These are phyloP conservation scores for Drosophila simulans DNA, from an alignment of 1,140 invertebrate species.

Conservation along the genomic window DNA sequence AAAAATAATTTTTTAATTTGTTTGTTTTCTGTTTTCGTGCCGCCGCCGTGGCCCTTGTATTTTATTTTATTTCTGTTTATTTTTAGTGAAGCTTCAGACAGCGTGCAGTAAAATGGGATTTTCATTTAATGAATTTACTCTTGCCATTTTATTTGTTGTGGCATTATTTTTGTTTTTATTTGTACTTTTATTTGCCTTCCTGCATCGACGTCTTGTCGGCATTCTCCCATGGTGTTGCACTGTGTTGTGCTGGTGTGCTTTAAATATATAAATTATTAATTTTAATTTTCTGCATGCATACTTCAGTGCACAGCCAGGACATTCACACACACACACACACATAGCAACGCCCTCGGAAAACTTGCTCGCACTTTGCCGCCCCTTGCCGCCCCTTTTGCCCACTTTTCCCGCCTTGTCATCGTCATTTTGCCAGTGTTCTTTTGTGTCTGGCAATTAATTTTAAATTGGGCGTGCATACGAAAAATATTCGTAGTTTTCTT, in stretches of 20 bases:
- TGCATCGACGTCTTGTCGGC: constrained; percentile 35
- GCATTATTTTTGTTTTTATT: constrained; percentile 10
- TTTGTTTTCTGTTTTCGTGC: constrained; percentile 57
- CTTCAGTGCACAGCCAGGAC: constrained; percentile 65
- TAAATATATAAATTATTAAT: constrained; percentile 84
- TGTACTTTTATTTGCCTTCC: constrained; percentile 32
- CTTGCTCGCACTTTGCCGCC: constrained; percentile 36
- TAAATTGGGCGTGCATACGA: constrained; percentile 84
- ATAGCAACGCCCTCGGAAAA: constrained; percentile 25
- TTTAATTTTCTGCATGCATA: constrained; percentile 85
- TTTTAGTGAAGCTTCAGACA: constrained; percentile 21
- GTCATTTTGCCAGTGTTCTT: constrained; percentile 66
- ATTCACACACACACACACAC: constrained; percentile 33
- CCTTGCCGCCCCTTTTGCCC: constrained; percentile 1
- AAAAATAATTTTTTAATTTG: constrained; percentile 71
- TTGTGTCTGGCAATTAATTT: constrained; percentile 85
- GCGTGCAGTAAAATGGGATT: constrained; percentile 48
- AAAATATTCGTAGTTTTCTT: constrained; percentile 83
- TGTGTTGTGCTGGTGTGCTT: constrained; percentile 40
- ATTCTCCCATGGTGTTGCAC: neutral
- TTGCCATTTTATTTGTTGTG: constrained; percentile 29
- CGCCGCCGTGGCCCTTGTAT: constrained; percentile 10
- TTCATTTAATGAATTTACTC: constrained; percentile 71
- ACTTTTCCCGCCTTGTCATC: constrained; percentile 29
- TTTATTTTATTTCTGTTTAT: constrained; percentile 21